Evolutionary conservation across 2,888 invertebrate genomes (phyloP).

Genomic region (Cantharis lateralis): DNA sequence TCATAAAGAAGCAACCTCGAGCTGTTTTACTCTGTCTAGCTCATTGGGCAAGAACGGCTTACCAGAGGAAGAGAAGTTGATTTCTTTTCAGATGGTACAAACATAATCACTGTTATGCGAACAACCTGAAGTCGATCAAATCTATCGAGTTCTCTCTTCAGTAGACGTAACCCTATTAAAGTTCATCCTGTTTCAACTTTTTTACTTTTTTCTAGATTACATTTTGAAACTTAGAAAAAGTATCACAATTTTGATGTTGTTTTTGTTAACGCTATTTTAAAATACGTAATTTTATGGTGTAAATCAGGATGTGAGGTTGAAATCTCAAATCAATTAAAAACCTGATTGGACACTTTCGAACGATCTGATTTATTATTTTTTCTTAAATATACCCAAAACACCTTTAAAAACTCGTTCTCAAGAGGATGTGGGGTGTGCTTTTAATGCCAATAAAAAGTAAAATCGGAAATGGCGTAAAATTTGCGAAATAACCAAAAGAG

Average conservation of each 20-base stretch:
- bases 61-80: conserved; percentile 22
- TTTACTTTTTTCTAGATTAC: background rate
- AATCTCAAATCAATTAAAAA: background rate
- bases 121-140: conserved; percentile 31
- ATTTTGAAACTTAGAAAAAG: background rate
- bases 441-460: background rate
- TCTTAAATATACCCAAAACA: background rate
- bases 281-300: background rate
- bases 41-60: conserved; percentile 4
- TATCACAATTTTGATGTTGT: background rate
- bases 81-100: conserved; percentile 13
- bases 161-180: conserved; percentile 3
- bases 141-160: conserved; percentile 10
- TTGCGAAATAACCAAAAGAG: background rate
- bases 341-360: background rate
- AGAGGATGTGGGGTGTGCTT: background rate
- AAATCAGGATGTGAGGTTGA: background rate
- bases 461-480: background rate
- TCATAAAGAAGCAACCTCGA: conserved; percentile 30
- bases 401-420: background rate
- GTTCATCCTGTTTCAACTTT: conserved; percentile 17
- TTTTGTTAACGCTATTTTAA: background rate
- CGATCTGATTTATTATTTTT: background rate
- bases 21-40: conserved; percentile 12
- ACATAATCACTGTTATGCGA: conserved; percentile 26